Base-by-base conservation (phyloP, 2,113 vertebrate genomes). In the Arenaria interpres region DNA sequence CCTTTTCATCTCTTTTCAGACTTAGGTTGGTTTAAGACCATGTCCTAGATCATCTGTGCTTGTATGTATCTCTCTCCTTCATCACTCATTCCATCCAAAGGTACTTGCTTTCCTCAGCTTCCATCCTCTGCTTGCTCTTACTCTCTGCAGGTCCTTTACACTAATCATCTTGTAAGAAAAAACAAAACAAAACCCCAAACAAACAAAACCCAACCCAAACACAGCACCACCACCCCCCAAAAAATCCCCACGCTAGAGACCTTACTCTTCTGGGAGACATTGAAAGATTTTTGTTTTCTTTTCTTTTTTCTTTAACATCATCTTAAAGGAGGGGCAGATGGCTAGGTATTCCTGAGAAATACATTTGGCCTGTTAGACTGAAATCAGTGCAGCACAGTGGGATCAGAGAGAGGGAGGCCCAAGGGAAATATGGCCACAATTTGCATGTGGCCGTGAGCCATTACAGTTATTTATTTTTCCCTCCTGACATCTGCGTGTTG, bases 401-500 rank as follows among this genome's bases (percentile, higher is more conserved):
- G 53, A 89, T 96, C 54, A 50, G 69, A 85, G 45, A n/a, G 59
- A 48, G 64, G 53, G 60, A 59, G 60, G 18, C 77, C 77, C 39
- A 37, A 53, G 41, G 76, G 71, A 93, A 93, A 89, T 85, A 88
- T 16, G 48, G 69, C 62, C 86, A 95, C 86, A 91, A 67, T 79
- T 88, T 95, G 53, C 91, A 79, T 82, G 84, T 94, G 94, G 89
- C 89, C 4, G 0, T 76, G 43, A 93, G 89, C 94, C 94, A 92
- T 81, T 90, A 57, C 64, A 53, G 91, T 89, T 93, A 81, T 30
- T 96, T 95, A 77, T 92, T 91, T 92, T 94, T 90, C 93, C 68
- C 86, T 92, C 51, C 51, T 88, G 85, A 95, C 95, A 96, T 95
- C 83, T 97, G 91, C 84, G 59, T 90, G 64, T 77, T 88, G 66